phyloP scores from a whole-genome alignment of 1,140 invertebrate genomes.

The Zaprionus inermis region DNA sequence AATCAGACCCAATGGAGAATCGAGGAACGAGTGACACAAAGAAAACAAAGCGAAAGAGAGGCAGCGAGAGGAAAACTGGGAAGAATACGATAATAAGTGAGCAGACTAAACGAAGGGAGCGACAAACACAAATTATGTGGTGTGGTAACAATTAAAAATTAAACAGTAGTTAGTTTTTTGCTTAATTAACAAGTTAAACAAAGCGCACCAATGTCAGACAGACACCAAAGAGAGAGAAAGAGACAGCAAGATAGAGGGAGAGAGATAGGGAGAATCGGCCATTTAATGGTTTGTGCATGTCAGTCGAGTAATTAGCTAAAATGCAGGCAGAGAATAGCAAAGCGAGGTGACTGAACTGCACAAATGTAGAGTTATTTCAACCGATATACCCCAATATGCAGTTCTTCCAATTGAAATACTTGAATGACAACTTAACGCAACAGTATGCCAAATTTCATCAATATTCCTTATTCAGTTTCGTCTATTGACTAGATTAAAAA shows the following conservation, averaged over 20 bases:
- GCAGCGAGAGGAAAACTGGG: slow-evolving; percentile 2
- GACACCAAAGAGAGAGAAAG: too few species aligned
- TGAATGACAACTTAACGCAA: background rate
- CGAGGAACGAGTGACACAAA: slow-evolving; percentile 50
- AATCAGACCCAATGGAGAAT: slow-evolving; percentile 57
- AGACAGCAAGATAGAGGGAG: background rate
- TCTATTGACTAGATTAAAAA: too few species aligned
- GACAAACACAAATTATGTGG: slow-evolving; percentile 45
- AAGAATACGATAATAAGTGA: slow-evolving; percentile 17
- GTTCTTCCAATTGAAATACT: too few species aligned
- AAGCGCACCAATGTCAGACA: slow-evolving; percentile 29
- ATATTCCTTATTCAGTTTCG: background rate
- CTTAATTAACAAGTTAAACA: slow-evolving; percentile 76
- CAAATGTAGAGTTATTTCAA: background rate
- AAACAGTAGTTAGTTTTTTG: slow-evolving; percentile 67
- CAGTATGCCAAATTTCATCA: too few species aligned
- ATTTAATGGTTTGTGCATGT: slow-evolving; percentile 34
- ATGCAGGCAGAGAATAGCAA: slow-evolving; percentile 15
- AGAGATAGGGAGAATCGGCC: slow-evolving; percentile 5
- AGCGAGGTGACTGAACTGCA: slow-evolving; percentile 34
- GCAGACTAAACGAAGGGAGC: slow-evolving; percentile 1
- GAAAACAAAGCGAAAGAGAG: background rate
- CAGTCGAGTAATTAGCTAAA: slow-evolving; percentile 45
- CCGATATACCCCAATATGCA: background rate
- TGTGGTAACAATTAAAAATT: slow-evolving; percentile 75